A percentile compares a stretch with the other conserved stretches of the same genome.
phyloP scores from a whole-genome alignment of 2,113 vertebrate species.

The Colinus virginianus region DNA sequence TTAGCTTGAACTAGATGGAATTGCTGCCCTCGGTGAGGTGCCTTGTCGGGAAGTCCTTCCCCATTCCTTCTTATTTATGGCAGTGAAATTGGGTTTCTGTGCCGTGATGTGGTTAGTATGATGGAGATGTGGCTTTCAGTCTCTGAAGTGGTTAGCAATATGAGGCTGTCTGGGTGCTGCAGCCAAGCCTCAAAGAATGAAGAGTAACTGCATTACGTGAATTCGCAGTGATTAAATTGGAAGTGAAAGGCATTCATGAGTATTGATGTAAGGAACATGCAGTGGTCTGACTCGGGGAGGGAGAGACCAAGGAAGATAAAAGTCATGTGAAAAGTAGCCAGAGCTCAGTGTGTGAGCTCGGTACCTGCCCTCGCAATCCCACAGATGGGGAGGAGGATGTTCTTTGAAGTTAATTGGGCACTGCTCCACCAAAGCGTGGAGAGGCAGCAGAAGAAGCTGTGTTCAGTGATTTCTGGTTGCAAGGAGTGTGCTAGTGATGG shows the following conservation, averaged over 20 bases:
- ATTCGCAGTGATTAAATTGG: not conserved
- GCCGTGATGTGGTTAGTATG: not conserved
- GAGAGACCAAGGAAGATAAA: not conserved
- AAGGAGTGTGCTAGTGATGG: not conserved
- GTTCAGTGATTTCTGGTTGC: not conserved
- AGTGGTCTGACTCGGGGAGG: not conserved
- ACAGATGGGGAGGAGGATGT: not conserved
- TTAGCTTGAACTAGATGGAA: conserved; percentile 21
- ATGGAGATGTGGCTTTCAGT: not conserved
- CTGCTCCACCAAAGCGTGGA: not conserved
- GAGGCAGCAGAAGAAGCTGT: not conserved
- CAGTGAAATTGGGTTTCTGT: not conserved
- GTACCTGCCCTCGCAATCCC: not conserved
- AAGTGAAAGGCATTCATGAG: not conserved
- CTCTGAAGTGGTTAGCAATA: not conserved
- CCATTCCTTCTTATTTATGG: not conserved
- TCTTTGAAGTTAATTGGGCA: not conserved
- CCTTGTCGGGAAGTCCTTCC: not conserved
- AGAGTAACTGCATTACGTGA: not conserved
- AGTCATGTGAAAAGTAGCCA: not conserved
- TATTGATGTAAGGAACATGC: not conserved
- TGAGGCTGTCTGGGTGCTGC: not conserved
- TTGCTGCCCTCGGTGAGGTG: not conserved
- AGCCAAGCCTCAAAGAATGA: not conserved
- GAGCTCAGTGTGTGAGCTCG: not conserved